Evolutionary conservation across 2,113 vertebrate genomes (phyloP).

Genomic region (Epinephelus cyanopodus): DNA sequence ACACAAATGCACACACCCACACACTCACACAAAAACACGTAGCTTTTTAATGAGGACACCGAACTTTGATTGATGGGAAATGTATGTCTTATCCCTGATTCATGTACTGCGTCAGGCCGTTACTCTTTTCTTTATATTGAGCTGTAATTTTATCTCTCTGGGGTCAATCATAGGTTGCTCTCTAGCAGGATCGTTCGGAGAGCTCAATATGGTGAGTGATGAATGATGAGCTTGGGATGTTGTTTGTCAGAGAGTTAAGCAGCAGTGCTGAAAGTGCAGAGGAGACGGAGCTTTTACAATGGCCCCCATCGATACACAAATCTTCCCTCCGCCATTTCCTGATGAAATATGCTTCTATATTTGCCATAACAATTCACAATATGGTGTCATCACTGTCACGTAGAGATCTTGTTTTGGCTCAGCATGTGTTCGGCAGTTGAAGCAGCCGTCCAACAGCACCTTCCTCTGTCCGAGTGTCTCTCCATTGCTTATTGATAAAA

Average conservation of each 20-base stretch:
- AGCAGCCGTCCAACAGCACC: not conserved
- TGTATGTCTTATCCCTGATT: slow-evolving; percentile 31
- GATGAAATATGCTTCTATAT: slow-evolving; percentile 40
- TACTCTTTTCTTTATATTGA: slow-evolving; percentile 52
- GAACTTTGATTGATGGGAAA: slow-evolving; percentile 62
- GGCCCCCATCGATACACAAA: slow-evolving; percentile 19
- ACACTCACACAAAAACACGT: slow-evolving; percentile 25
- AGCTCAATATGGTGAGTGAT: slow-evolving; percentile 53
- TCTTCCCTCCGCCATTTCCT: not conserved
- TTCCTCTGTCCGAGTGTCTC: not conserved
- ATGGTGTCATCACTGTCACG: slow-evolving; percentile 32
- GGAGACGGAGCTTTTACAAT: not conserved
- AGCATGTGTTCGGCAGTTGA: slow-evolving; percentile 1
- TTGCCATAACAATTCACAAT: slow-evolving; percentile 14
- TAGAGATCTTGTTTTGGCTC: slow-evolving; percentile 16
- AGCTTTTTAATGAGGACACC: slow-evolving; percentile 56
- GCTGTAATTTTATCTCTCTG: slow-evolving; percentile 52
- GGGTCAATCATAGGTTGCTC: slow-evolving; percentile 61
- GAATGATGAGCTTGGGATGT: slow-evolving; percentile 19
- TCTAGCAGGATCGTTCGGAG: slow-evolving; percentile 30
- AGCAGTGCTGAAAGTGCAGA: slow-evolving; percentile 2
- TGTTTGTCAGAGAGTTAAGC: slow-evolving; percentile 45
- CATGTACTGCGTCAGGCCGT: slow-evolving; percentile 33
- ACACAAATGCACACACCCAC: slow-evolving; percentile 44
- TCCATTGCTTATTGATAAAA: slow-evolving; percentile 43